phyloP scores from a whole-genome alignment of 2,113 vertebrate species.

The Callospermophilus lateralis region DNA sequence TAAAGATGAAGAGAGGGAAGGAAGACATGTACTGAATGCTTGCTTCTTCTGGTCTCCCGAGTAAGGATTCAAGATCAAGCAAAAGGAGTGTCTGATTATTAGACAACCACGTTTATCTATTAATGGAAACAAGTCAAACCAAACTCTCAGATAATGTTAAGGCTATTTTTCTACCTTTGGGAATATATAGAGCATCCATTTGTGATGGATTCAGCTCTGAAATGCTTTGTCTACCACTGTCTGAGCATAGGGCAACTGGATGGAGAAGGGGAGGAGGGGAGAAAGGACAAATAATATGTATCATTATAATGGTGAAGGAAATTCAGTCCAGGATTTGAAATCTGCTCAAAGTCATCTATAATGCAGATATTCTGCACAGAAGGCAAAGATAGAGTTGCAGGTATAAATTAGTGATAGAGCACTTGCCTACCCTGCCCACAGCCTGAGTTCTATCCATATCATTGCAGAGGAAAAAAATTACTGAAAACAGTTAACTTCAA shows the following conservation, averaged over 20 bases:
- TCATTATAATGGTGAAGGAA: background rate
- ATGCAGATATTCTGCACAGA: background rate
- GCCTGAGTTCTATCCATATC: background rate
- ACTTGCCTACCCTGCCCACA: background rate
- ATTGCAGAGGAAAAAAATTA: background rate
- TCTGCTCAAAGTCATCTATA: background rate
- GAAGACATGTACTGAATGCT: slow-evolving; percentile 6
- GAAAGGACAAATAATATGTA: background rate
- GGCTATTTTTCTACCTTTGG: slow-evolving; percentile 13
- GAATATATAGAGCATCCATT: background rate
- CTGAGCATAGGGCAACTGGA: background rate
- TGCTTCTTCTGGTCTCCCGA: background rate
- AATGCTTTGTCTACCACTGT: background rate
- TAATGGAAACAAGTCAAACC: background rate
- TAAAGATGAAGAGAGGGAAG: too few species aligned
- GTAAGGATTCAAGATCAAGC: slow-evolving; percentile 28
- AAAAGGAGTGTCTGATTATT: background rate
- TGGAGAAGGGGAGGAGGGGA: background rate
- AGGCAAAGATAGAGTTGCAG: background rate
- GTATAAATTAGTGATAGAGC: background rate
- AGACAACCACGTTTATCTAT: background rate
- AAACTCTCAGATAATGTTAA: background rate
- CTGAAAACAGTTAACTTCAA: background rate
- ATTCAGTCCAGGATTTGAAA: background rate
- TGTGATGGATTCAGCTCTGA: background rate